phyloP scores from a whole-genome alignment of 2,888 invertebrate species.

The Anticlea derivata region DNA sequence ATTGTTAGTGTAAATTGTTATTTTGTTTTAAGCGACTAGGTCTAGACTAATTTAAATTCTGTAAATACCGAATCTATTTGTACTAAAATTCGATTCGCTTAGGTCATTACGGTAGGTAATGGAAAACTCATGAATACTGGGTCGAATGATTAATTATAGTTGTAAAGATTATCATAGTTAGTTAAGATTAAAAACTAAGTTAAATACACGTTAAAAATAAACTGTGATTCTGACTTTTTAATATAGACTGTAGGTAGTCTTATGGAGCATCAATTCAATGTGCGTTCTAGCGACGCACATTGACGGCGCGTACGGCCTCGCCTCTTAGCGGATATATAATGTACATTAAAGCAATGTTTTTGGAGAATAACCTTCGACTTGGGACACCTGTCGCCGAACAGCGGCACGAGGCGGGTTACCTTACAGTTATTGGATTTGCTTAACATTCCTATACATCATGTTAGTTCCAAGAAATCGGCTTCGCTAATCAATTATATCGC shows the following conservation, averaged over 20 bases:
- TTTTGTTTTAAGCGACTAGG: constrained; percentile 82
- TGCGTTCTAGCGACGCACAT: constrained; percentile 42
- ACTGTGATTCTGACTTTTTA: constrained; percentile 84
- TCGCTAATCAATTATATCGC: constrained; percentile 4
- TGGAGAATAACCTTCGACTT: constrained; percentile 13
- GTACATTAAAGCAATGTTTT: constrained; percentile 31
- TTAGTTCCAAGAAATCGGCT: constrained; percentile 12
- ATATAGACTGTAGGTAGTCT: constrained; percentile 77
- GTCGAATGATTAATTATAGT: constrained; percentile 72
- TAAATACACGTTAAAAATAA: constrained; percentile 81
- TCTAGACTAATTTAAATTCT: constrained; percentile 79
- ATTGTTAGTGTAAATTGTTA: constrained; percentile 83
- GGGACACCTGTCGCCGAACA: constrained; percentile 1
- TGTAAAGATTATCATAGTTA: constrained; percentile 65
- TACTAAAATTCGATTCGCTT: constrained; percentile 76
- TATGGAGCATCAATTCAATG: constrained; percentile 64
- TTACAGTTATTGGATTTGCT: constrained; percentile 28
- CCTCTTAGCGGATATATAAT: constrained; percentile 41
- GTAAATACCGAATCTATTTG: constrained; percentile 79
- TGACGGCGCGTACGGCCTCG: constrained; percentile 41
- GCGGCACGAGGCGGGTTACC: constrained; percentile 11
- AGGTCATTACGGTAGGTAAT: constrained; percentile 76
- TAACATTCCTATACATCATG: constrained; percentile 32
- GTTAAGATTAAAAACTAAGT: constrained; percentile 64
- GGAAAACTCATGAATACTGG: constrained; percentile 73